Percentiles rank a stretch among this genome's conserved stretches.
Conservation (phyloP, 2,888 invertebrate species). For the Mesoligia furuncula region DNA sequence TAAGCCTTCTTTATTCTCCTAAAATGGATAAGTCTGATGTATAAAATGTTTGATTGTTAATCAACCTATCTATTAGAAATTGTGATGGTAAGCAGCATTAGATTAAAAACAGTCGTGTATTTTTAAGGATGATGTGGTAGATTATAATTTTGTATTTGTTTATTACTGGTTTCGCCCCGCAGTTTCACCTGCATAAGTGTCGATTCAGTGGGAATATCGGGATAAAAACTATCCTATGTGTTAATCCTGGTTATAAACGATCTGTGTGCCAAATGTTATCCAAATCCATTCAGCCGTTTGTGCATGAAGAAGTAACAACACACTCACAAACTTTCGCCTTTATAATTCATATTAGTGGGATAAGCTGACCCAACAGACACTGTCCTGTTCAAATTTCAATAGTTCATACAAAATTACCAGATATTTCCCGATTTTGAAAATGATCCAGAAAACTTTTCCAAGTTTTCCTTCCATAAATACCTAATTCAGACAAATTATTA, state of each 20-base stretch:
- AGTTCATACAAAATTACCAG: background rate
- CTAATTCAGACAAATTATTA: background rate
- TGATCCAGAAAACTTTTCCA: background rate
- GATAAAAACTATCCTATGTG: too few species aligned
- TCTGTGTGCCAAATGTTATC: too few species aligned
- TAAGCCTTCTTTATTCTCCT: constrained; percentile 27
- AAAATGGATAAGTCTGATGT: background rate
- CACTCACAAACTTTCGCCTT: too few species aligned
- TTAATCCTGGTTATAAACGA: too few species aligned
- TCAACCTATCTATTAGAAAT: background rate
- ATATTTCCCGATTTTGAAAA: background rate
- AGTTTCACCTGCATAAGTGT: too few species aligned
- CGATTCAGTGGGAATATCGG: too few species aligned
- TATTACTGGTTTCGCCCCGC: background rate
- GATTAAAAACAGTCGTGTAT: background rate
- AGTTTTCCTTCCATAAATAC: background rate
- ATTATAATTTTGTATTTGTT: background rate
- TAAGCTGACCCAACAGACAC: background rate
- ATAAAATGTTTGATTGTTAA: background rate
- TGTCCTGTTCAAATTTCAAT: background rate
- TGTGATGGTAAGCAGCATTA: background rate
- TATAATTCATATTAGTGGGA: too few species aligned
- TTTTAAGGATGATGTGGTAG: background rate
- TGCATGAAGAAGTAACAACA: too few species aligned
- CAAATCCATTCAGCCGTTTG: too few species aligned